phyloP scores from a whole-genome alignment of 2,797 vertebrate genomes.

The Chelonia mydas region DNA sequence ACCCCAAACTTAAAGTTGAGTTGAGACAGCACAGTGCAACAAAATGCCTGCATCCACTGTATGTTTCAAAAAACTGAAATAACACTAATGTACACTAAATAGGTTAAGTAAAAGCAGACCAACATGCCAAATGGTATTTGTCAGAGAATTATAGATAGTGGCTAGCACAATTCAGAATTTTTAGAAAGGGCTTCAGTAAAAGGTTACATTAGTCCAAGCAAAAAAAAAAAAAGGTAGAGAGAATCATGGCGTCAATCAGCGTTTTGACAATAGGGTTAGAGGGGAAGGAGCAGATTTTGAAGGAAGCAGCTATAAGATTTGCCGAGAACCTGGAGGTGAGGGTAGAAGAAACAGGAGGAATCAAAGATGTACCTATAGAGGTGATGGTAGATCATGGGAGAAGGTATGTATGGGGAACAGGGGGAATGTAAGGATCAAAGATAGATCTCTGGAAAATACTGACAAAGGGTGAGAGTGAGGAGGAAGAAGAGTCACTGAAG shows the following conservation, averaged over 20 bases:
- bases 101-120: neutral
- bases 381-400: neutral
- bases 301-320: neutral
- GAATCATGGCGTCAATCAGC: neutral
- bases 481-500: neutral
- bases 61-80: neutral
- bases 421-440: neutral
- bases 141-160: neutral
- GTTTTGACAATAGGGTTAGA: neutral
- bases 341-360: rapidly evolving
- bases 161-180: neutral
- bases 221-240: neutral
- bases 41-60: neutral
- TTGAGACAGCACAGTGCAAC: neutral
- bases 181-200: neutral
- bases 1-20: neutral
- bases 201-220: neutral
- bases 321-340: neutral
- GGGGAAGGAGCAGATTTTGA: neutral
- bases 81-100: neutral
- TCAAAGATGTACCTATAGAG: neutral
- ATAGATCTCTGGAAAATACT: rapidly evolving
- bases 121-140: neutral
- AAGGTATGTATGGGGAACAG: neutral
- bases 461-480: neutral